These are phyloP conservation scores for Willowsia nigromaculata DNA, from an alignment of 2,888 invertebrate genomes.

Conservation along the genomic window DNA sequence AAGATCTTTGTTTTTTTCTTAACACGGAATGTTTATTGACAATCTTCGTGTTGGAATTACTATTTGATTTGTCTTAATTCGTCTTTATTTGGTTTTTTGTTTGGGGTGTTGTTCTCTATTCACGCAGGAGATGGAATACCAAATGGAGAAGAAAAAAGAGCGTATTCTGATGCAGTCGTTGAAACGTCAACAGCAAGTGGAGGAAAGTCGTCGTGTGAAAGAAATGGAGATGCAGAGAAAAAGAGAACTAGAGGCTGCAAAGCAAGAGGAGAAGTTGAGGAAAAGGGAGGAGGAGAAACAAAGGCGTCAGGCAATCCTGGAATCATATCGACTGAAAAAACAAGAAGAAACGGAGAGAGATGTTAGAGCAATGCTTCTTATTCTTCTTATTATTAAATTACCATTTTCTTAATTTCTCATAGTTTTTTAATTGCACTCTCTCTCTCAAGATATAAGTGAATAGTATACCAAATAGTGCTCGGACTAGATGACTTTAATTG, in stretches of 20 bases:
- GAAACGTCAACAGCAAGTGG: conserved; percentile 94
- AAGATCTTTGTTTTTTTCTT: background rate
- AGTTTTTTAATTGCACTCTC: conserved; percentile 41
- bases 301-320: conserved; percentile 92
- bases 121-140: conserved; percentile 88
- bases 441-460: background rate
- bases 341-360: conserved; percentile 77
- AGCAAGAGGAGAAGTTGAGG: conserved; percentile 85
- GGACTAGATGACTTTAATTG: conserved; percentile 1
- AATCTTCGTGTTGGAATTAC: background rate
- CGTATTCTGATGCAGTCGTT: conserved; percentile 93
- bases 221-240: conserved; percentile 90
- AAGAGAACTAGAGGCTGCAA: conserved; percentile 85
- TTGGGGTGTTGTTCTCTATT: conserved; percentile 52
- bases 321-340: conserved; percentile 96
- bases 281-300: conserved; percentile 91
- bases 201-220: conserved; percentile 90
- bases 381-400: conserved; percentile 19
- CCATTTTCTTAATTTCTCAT: background rate
- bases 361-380: conserved; percentile 73
- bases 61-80: conserved; percentile 25
- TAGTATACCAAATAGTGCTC: conserved; percentile 3
- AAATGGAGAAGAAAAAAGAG: conserved; percentile 96
- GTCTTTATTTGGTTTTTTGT: conserved; percentile 44
- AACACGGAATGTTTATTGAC: background rate